Conservation (phyloP, 2,888 invertebrate genomes). For the Graphium colonna region DNA sequence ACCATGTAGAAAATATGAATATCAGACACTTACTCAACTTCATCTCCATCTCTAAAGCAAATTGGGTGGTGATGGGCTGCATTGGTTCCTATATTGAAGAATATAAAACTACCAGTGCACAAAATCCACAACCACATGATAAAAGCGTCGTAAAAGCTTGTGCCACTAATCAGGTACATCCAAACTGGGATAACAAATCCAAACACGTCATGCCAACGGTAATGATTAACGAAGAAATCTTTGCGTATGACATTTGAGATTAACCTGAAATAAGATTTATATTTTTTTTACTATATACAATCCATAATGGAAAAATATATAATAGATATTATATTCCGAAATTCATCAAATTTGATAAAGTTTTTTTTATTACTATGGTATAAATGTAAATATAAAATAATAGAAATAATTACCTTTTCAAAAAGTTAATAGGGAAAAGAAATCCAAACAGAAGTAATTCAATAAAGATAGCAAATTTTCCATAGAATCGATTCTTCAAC, state of each 20-base stretch:
- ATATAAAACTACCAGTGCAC: slow-evolving; percentile 79
- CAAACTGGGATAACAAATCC: slow-evolving; percentile 60
- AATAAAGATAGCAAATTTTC: slow-evolving; percentile 72
- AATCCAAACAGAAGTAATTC: slow-evolving; percentile 60
- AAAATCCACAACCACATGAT: slow-evolving; percentile 80
- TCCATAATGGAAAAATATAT: slow-evolving; percentile 4
- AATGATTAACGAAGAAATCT: slow-evolving; percentile 50
- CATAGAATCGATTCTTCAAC: slow-evolving; percentile 71
- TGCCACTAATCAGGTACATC: slow-evolving; percentile 61
- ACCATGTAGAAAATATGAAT: no score
- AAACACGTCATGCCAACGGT: slow-evolving; percentile 54
- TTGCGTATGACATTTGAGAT: slow-evolving; percentile 42
- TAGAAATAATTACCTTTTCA: slow-evolving; percentile 67
- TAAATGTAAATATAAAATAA: no score
- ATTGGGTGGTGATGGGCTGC: slow-evolving; percentile 92
- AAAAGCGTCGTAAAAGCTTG: slow-evolving; percentile 48
- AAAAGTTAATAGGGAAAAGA: slow-evolving; percentile 52
- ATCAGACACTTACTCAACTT: slow-evolving; percentile 69
- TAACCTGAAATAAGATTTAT: slow-evolving; percentile 40
- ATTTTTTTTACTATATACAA: neutral
- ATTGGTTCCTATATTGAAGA: slow-evolving; percentile 83
- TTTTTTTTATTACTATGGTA: no score
- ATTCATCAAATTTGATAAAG: no score
- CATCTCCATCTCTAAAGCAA: slow-evolving; percentile 89
- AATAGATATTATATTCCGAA: no score